Evolutionary conservation across 2,113 vertebrate genomes (phyloP).

Genomic region (Lepus europaeus): DNA sequence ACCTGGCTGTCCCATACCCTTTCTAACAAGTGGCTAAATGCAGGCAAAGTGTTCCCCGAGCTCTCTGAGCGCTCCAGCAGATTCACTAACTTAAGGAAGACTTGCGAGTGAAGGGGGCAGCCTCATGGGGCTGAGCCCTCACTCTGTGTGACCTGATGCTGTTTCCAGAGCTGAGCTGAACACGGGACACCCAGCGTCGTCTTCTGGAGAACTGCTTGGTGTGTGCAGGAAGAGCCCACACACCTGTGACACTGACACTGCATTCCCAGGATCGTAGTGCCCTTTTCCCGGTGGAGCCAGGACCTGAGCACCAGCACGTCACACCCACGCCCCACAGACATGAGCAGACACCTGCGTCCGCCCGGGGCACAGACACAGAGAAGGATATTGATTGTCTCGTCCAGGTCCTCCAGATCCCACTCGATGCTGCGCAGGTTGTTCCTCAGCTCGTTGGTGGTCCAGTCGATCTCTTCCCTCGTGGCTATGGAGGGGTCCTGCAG

Average conservation of each 20-base stretch:
- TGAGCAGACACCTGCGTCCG: background rate
- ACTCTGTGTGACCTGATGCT: background rate
- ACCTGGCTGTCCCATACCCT: background rate
- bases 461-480: constrained; percentile 97
- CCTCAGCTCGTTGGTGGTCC: constrained; percentile 98
- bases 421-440: constrained; percentile 98
- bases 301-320: background rate
- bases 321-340: background rate
- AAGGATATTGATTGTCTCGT: constrained; percentile 99
- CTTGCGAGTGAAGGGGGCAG: background rate
- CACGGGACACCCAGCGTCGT: background rate
- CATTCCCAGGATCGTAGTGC: no score
- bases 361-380: background rate
- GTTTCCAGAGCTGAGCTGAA: background rate
- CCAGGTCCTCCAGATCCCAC: constrained; percentile 98
- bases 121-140: background rate
- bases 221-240: background rate
- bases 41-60: background rate
- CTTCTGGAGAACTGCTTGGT: background rate
- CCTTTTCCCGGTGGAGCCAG: background rate
- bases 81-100: background rate
- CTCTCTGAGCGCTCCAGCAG: background rate
- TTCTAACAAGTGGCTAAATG: background rate
- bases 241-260: background rate
- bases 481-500: constrained; percentile 92